phyloP scores from a whole-genome alignment of 2,113 vertebrate species.

The Perccottus glenii region DNA sequence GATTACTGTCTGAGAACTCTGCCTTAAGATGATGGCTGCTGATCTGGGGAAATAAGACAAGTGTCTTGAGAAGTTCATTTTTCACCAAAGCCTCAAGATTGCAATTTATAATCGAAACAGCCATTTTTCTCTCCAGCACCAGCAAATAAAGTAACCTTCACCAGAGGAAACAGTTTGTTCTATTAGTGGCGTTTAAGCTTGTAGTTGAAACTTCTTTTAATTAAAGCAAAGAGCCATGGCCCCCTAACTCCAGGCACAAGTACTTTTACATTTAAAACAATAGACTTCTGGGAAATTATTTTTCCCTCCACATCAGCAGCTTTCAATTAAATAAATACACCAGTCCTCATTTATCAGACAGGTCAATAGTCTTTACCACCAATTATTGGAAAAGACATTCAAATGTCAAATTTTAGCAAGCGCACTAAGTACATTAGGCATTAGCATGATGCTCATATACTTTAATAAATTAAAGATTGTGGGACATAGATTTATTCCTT shows the following conservation, averaged over 20 bases:
- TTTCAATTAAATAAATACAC: slow-evolving; percentile 44
- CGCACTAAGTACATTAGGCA: not conserved
- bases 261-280: slow-evolving; percentile 30
- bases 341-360: slow-evolving; percentile 50
- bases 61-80: slow-evolving; percentile 35
- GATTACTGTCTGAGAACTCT: slow-evolving; percentile 58
- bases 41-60: slow-evolving; percentile 38
- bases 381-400: slow-evolving; percentile 28
- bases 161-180: slow-evolving; percentile 18
- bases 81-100: slow-evolving; percentile 37
- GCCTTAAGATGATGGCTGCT: slow-evolving; percentile 58
- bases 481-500: too few relatives aligned
- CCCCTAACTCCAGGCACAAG: slow-evolving; percentile 26
- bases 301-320: slow-evolving; percentile 65
- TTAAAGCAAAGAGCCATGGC: slow-evolving; percentile 9
- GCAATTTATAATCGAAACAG: slow-evolving; percentile 30
- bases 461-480: too few relatives aligned
- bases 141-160: slow-evolving; percentile 14
- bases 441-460: not conserved
- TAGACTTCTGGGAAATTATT: slow-evolving; percentile 42
- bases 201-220: slow-evolving; percentile 13
- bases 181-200: not conserved
- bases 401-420: slow-evolving; percentile 18
- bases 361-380: slow-evolving; percentile 10
- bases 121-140: not conserved